Percentiles rank a stretch among this genome's conserved stretches.
Conservation (phyloP, 2,888 invertebrate species). For the Agrochola circellaris region DNA sequence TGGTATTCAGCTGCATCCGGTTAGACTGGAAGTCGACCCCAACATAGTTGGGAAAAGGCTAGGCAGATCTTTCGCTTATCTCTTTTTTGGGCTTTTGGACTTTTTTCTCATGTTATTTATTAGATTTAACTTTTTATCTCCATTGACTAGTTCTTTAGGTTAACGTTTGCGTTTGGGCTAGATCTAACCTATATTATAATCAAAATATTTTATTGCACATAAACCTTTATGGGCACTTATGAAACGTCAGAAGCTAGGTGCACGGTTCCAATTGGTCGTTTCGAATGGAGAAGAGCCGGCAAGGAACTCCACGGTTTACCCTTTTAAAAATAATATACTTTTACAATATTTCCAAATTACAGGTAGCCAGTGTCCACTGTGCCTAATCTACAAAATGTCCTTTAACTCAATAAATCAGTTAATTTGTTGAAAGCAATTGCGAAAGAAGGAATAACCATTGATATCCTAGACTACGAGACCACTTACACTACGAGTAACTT, state of each 20-base stretch:
- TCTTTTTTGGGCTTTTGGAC: no score
- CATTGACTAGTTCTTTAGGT: not conserved
- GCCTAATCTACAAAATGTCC: not conserved
- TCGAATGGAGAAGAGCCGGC: not conserved
- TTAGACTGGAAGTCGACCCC: no score
- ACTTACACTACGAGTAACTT: no score
- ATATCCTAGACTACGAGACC: not conserved
- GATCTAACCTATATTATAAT: not conserved
- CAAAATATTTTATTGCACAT: not conserved
- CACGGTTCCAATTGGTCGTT: not conserved
- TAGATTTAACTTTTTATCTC: not conserved
- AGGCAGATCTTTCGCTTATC: no score
- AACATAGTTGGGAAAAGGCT: no score
- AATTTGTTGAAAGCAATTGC: constrained; percentile 6
- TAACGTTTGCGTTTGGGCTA: not conserved
- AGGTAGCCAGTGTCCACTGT: not conserved
- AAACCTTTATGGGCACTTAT: not conserved
- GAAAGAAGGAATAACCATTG: not conserved
- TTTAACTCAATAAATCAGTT: not conserved
- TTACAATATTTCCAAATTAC: not conserved
- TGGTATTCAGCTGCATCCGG: no score
- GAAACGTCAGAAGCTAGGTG: not conserved
- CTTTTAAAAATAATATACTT: not conserved
- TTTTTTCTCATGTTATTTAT: not conserved
- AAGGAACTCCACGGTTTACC: not conserved